Percentiles rank a stretch among this genome's conserved stretches.
Evolutionary conservation across 2,113 vertebrate species (phyloP).

Genomic region (Lichenostomus cassidix): DNA sequence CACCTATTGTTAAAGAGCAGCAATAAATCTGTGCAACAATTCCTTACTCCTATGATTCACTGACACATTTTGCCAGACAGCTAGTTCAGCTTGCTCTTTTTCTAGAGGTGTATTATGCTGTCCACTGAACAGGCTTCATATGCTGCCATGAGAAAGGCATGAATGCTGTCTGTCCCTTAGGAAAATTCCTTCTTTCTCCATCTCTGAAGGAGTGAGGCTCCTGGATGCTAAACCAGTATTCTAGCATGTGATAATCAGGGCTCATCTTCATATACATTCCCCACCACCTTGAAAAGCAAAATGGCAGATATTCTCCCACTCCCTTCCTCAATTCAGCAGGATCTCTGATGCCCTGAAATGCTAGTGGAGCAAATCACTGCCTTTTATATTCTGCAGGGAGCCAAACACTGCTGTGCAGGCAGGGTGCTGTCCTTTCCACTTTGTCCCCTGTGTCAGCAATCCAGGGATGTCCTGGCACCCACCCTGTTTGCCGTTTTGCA

Average conservation of each 20-base stretch:
- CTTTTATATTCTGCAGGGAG: neutral
- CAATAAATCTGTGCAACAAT: conserved; percentile 29
- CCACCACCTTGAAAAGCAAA: neutral
- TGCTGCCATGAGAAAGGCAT: neutral
- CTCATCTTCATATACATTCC: neutral
- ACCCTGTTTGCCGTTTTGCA: neutral
- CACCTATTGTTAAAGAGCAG: conserved; percentile 26
- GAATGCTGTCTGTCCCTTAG: neutral
- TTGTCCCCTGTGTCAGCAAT: neutral
- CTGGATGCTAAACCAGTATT: neutral
- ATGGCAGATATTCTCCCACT: neutral
- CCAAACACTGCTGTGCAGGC: neutral
- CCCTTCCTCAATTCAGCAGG: neutral
- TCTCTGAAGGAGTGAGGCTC: neutral
- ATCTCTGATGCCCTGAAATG: neutral
- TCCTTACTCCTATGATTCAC: neutral
- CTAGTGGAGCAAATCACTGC: neutral
- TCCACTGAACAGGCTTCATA: neutral
- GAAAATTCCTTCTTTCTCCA: neutral
- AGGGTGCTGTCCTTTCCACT: neutral
- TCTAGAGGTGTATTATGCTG: neutral
- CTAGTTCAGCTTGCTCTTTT: neutral
- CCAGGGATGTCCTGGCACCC: neutral
- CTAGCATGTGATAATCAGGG: neutral
- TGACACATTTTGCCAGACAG: conserved; percentile 6